Conservation (phyloP, 2,797 vertebrate genomes). For the Chelon auratus region DNA sequence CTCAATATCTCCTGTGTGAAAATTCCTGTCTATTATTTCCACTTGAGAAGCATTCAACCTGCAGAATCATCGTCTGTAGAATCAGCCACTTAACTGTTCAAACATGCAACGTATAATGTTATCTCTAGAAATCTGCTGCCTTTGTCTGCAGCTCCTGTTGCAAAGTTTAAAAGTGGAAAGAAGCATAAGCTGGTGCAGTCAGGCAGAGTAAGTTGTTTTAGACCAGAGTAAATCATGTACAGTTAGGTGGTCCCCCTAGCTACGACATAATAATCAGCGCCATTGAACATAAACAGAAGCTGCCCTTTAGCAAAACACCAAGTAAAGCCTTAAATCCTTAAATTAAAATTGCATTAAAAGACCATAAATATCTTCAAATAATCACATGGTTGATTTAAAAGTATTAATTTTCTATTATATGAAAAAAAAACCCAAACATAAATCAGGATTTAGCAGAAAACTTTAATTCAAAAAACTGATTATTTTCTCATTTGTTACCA, state of each 20-base stretch:
- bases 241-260: no score
- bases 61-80: not conserved
- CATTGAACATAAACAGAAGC: not conserved
- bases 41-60: not conserved
- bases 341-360: not conserved
- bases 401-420: not conserved
- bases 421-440: no score
- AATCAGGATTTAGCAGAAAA: no score
- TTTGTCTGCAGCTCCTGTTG: constrained; percentile 3
- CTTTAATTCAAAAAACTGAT: not conserved
- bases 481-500: not conserved
- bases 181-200: not conserved
- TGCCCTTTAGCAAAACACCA: not conserved
- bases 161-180: not conserved
- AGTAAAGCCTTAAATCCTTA: not conserved
- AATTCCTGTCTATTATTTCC: not conserved
- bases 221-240: constrained; percentile 1
- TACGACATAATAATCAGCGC: not conserved
- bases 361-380: not conserved
- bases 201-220: not conserved
- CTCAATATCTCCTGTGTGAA: constrained; percentile 34
- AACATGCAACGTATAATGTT: not conserved
- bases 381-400: not conserved
- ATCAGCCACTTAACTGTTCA: not conserved
- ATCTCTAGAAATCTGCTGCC: not conserved